Conservation (phyloP, 2,888 invertebrate genomes). For the Bruchidius siliquastri region DNA sequence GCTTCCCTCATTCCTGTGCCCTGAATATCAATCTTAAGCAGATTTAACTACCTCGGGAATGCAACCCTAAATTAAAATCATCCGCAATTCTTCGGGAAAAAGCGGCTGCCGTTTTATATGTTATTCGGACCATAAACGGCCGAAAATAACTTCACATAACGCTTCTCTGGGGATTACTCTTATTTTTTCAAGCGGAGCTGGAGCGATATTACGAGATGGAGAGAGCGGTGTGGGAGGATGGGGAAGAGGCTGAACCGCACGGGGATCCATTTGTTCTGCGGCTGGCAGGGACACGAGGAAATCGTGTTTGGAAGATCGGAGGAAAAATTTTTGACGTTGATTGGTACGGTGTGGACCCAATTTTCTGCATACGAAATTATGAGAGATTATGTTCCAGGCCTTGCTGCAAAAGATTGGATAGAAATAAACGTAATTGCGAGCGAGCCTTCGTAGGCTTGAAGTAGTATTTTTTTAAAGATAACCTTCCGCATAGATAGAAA, state of each 20-base stretch:
- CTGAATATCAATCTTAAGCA: neutral
- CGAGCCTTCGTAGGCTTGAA: no score
- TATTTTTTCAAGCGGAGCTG: neutral
- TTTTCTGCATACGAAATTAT: no score
- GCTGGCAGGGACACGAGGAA: neutral
- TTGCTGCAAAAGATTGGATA: no score
- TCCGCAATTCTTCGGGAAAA: neutral
- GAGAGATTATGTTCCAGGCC: no score
- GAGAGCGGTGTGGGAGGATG: neutral
- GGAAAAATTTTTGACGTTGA: neutral
- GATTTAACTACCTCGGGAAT: neutral
- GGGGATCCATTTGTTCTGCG: neutral
- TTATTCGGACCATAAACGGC: neutral
- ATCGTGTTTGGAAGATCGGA: neutral
- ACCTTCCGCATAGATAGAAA: no score
- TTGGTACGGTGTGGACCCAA: no score
- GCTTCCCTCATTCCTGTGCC: neutral
- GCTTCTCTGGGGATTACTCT: neutral
- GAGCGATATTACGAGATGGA: neutral
- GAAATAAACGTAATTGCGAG: no score
- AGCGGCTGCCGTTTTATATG: neutral
- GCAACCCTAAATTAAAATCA: neutral
- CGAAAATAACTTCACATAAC: neutral
- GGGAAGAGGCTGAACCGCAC: neutral
- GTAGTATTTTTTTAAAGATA: no score